Percentiles rank a stretch among this genome's conserved stretches.
phyloP scores from a whole-genome alignment of 2,113 vertebrate species.

The Saccopteryx bilineata region DNA sequence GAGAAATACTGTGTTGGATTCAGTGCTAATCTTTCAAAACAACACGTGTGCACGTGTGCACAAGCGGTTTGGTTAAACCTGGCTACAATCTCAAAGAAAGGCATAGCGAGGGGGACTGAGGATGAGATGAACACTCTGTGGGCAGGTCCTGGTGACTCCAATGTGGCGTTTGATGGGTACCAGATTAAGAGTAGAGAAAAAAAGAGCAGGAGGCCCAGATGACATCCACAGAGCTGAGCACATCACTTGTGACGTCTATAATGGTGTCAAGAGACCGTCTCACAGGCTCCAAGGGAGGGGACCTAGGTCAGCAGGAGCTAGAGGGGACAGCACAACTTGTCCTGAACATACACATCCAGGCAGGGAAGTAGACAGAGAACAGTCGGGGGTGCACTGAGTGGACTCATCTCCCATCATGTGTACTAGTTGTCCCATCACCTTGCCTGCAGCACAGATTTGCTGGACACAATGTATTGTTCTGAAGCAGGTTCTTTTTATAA shows the following conservation, averaged over 20 bases:
- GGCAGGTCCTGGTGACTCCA: background rate
- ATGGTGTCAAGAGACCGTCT: background rate
- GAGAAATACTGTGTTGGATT: slow-evolving; percentile 74
- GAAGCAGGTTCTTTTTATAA: slow-evolving; percentile 73
- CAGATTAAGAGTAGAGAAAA: background rate
- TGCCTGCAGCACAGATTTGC: background rate
- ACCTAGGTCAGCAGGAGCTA: background rate
- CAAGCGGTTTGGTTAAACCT: slow-evolving; percentile 56
- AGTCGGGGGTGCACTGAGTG: background rate
- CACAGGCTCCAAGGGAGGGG: background rate
- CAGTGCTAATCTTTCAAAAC: slow-evolving; percentile 74
- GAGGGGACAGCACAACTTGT: background rate
- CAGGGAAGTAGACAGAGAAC: background rate
- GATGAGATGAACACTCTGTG: background rate
- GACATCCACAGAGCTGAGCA: background rate
- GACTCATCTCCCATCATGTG: background rate
- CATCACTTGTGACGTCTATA: background rate
- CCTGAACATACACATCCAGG: background rate
- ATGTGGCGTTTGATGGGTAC: background rate
- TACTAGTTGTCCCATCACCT: background rate
- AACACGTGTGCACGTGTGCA: slow-evolving; percentile 71
- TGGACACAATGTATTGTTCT: background rate
- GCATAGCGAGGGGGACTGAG: background rate
- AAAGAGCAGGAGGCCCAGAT: background rate
- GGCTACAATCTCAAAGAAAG: background rate